phyloP scores from a whole-genome alignment of 2,113 vertebrate genomes.

The Lipophrys pholis region DNA sequence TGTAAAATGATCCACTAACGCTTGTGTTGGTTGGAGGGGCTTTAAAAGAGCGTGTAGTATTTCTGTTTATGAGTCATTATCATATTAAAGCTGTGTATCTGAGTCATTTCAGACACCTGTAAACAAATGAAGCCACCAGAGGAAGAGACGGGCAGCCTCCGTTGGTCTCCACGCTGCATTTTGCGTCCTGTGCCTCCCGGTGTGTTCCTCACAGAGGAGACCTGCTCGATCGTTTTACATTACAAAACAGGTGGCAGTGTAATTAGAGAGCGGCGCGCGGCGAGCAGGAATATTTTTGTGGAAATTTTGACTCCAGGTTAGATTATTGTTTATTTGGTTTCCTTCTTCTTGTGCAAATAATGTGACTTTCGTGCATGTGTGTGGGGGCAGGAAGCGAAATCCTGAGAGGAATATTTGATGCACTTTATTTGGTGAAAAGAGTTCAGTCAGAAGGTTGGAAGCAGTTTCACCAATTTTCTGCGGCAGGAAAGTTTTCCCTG shows the following conservation, averaged over 20 bases:
- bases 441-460: neutral
- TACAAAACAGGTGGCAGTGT: constrained; percentile 5
- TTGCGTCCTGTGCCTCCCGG: neutral
- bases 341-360: neutral
- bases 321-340: neutral
- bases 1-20: neutral
- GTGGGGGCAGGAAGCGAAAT: neutral
- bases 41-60: neutral
- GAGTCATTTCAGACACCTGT: neutral
- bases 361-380: neutral
- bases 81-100: neutral
- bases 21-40: neutral
- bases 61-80: neutral
- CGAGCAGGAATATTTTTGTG: neutral
- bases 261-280: neutral
- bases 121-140: constrained; percentile 16
- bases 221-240: neutral
- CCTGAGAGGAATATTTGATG: neutral
- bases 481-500: no score
- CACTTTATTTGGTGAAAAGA: neutral
- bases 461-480: no score
- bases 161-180: neutral
- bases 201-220: neutral
- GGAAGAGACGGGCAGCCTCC: constrained; percentile 1
- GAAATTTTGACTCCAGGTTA: neutral